Evolutionary conservation across 1,140 invertebrate genomes (phyloP).

Genomic region (Heliothis virescens): DNA sequence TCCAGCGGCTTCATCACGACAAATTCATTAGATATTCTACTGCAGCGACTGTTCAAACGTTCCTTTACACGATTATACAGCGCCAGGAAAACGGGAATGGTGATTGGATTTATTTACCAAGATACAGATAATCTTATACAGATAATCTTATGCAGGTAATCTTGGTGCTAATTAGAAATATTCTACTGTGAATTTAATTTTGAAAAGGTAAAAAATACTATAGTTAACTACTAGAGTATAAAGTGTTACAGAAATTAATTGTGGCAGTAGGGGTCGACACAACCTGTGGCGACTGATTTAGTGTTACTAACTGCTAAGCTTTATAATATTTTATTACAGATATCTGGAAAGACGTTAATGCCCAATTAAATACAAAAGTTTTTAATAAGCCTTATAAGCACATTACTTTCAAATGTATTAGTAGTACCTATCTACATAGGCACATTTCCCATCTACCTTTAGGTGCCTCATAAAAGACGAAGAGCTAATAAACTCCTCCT

Average conservation of each 20-base stretch:
- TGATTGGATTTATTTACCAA: slow-evolving; percentile 19
- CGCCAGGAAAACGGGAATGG: not conserved
- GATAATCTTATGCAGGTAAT: not conserved
- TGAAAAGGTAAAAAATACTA: too few relatives aligned
- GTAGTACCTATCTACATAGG: not conserved
- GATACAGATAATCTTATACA: not conserved
- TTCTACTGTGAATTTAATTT: not conserved
- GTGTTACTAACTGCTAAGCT: too few relatives aligned
- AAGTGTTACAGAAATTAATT: too few relatives aligned
- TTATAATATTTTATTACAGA: too few relatives aligned
- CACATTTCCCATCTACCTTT: not conserved
- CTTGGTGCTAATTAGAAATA: not conserved
- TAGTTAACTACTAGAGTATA: too few relatives aligned
- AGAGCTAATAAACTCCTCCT: slow-evolving; percentile 4
- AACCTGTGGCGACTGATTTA: too few relatives aligned
- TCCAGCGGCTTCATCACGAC: slow-evolving; percentile 19
- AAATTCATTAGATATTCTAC: slow-evolving; percentile 61
- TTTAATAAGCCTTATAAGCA: not conserved
- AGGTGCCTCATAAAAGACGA: not conserved
- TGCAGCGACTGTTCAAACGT: slow-evolving; percentile 53
- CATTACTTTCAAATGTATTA: not conserved
- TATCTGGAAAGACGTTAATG: too few relatives aligned
- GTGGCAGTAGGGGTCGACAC: too few relatives aligned
- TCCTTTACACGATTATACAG: slow-evolving; percentile 30
- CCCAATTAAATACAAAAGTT: too few relatives aligned